These are phyloP conservation scores for Pterostichus niger DNA, from an alignment of 2,888 invertebrate species.

Conservation along the genomic window DNA sequence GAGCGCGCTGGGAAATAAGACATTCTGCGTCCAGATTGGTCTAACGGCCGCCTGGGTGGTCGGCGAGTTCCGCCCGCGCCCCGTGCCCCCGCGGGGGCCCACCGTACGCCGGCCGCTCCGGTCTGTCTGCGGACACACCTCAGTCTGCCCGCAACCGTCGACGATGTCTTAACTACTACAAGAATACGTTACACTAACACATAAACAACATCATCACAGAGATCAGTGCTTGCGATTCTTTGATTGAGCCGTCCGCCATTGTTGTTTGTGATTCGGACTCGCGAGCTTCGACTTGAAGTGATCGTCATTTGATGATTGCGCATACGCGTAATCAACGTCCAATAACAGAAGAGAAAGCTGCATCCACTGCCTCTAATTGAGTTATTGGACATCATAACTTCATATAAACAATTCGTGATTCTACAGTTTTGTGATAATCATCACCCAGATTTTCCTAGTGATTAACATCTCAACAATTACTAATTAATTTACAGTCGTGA, in stretches of 20 bases:
- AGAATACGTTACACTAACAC: slow-evolving; percentile 57
- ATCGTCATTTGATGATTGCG: slow-evolving; percentile 27
- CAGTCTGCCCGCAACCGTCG: slow-evolving; percentile 64
- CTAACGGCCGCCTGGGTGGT: slow-evolving; percentile 77
- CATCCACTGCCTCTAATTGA: slow-evolving; percentile 37
- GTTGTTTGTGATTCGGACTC: neutral
- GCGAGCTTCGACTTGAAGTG: neutral
- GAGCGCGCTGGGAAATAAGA: slow-evolving; percentile 75
- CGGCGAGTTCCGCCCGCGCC: slow-evolving; percentile 72
- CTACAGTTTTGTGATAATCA: slow-evolving; percentile 13
- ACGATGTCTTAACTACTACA: slow-evolving; percentile 64
- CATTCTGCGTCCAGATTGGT: slow-evolving; percentile 77
- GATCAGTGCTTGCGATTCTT: slow-evolving; percentile 36
- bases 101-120: slow-evolving; percentile 1
- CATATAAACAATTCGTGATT: slow-evolving; percentile 12
- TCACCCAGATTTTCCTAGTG: neutral
- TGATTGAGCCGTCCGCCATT: slow-evolving; percentile 59
- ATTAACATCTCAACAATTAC: too few relatives aligned
- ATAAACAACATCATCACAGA: slow-evolving; percentile 57
- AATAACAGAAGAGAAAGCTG: slow-evolving; percentile 14
- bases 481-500: slow-evolving; percentile 16
- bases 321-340: slow-evolving; percentile 11
- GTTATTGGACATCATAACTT: slow-evolving; percentile 28
- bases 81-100: slow-evolving; percentile 42
- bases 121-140: slow-evolving; percentile 63